Conservation (phyloP, 2,888 invertebrate species). For the Pseudococcus longispinus region DNA sequence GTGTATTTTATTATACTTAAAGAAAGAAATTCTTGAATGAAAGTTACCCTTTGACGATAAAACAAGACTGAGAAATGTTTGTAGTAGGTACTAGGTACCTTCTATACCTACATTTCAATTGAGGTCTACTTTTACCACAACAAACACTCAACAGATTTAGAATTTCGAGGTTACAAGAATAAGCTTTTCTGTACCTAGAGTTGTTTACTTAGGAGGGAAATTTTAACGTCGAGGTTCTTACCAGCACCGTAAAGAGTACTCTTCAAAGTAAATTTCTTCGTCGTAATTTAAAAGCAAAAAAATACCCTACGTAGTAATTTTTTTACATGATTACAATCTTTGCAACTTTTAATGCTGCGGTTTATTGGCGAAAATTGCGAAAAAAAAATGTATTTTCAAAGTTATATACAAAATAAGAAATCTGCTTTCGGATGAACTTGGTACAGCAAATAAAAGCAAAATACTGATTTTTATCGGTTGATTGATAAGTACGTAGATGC, state of each 20-base stretch:
- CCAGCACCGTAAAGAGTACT: neutral
- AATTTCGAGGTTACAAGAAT: slow-evolving; percentile 12
- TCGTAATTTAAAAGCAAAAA: neutral
- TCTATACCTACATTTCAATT: neutral
- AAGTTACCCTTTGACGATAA: neutral
- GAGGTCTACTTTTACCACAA: slow-evolving; percentile 24
- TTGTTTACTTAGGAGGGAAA: slow-evolving; percentile 4
- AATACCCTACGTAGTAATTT: no score
- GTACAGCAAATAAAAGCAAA: neutral
- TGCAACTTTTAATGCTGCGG: neutral
- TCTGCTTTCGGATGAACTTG: neutral
- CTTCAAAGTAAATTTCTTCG: slow-evolving; percentile 17
- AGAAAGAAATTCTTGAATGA: neutral
- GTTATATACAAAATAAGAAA: neutral
- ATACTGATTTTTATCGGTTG: neutral
- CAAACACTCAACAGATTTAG: slow-evolving; percentile 19
- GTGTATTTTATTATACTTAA: neutral
- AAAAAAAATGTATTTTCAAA: neutral
- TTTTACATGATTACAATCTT: neutral
- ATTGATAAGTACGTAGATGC: neutral
- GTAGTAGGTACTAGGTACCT: neutral
- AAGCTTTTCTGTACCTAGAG: neutral
- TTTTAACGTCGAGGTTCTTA: neutral
- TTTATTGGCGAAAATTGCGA: neutral
- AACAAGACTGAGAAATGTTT: neutral